These are phyloP conservation scores for Stenodera caucasica DNA, from an alignment of 2,888 invertebrate species.

Conservation along the genomic window DNA sequence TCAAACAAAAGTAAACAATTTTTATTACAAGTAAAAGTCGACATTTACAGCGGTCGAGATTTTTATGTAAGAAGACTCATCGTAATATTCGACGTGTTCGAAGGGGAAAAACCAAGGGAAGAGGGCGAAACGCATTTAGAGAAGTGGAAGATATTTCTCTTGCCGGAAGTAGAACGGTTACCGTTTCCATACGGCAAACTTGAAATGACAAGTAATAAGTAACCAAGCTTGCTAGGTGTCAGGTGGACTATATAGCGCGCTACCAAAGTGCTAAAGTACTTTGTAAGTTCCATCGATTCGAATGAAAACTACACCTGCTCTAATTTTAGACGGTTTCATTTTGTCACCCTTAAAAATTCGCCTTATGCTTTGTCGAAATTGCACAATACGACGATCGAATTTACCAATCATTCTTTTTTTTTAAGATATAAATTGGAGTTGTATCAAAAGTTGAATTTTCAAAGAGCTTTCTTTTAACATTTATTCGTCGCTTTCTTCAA, in stretches of 20 bases:
- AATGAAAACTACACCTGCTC: slow-evolving; percentile 33
- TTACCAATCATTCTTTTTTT: background rate
- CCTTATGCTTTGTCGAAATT: too few relatives aligned
- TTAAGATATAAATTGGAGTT: slow-evolving; percentile 26
- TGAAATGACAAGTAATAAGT: slow-evolving; percentile 37
- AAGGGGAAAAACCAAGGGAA: slow-evolving; percentile 10
- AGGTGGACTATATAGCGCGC: slow-evolving; percentile 35
- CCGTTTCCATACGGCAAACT: slow-evolving; percentile 32
- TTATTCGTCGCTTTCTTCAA: slow-evolving; percentile 16
- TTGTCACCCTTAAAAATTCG: slow-evolving; percentile 9
- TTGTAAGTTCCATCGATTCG: slow-evolving; percentile 27
- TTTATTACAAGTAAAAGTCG: slow-evolving; percentile 1
- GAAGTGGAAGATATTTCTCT: slow-evolving; percentile 30
- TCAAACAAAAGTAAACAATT: too few relatives aligned
- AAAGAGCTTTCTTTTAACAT: slow-evolving; percentile 26
- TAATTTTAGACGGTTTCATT: slow-evolving; percentile 29
- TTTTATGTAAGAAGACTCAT: slow-evolving; percentile 19
- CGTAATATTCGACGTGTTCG: slow-evolving; percentile 24
- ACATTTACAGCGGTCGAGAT: slow-evolving; percentile 21
- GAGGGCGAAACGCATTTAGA: slow-evolving; percentile 22
- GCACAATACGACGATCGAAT: too few relatives aligned
- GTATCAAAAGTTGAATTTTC: slow-evolving; percentile 27
- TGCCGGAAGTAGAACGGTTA: slow-evolving; percentile 29
- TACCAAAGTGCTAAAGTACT: slow-evolving; percentile 33
- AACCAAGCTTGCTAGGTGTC: slow-evolving; percentile 34